These are phyloP conservation scores for Paradisaea rubra DNA, from an alignment of 2,113 vertebrate genomes.

Conservation along the genomic window DNA sequence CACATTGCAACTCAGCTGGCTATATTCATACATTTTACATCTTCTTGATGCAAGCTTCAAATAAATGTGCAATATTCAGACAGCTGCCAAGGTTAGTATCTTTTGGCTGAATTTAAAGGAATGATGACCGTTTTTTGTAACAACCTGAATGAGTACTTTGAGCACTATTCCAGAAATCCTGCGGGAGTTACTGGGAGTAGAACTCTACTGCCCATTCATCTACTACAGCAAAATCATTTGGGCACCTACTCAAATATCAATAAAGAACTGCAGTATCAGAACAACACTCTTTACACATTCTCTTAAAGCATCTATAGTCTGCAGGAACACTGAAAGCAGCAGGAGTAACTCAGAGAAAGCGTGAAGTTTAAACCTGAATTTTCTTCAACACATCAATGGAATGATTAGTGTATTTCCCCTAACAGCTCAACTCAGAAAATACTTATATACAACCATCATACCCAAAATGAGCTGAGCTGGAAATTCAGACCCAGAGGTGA, in stretches of 20 bases:
- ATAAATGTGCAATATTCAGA: slow-evolving; percentile 19
- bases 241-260: slow-evolving; percentile 34
- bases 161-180: slow-evolving; percentile 38
- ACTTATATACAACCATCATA: neutral
- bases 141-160: slow-evolving; percentile 53
- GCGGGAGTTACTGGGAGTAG: neutral
- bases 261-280: slow-evolving; percentile 21
- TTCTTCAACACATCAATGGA: neutral
- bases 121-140: slow-evolving; percentile 10
- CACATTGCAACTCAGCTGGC: slow-evolving; percentile 47
- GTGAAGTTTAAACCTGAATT: slow-evolving; percentile 12
- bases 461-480: neutral
- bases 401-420: neutral
- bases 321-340: neutral
- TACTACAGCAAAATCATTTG: neutral
- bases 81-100: slow-evolving; percentile 40
- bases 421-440: neutral
- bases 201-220: slow-evolving; percentile 11
- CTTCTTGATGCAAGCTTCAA: slow-evolving; percentile 40
- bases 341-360: slow-evolving; percentile 18
- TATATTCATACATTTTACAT: slow-evolving; percentile 39
- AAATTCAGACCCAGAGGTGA: neutral
- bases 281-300: neutral
- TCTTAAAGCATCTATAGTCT: slow-evolving; percentile 3
- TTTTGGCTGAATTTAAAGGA: slow-evolving; percentile 44